Conservation (phyloP, 2,888 invertebrate species). For the Drosophila melanocephala region DNA sequence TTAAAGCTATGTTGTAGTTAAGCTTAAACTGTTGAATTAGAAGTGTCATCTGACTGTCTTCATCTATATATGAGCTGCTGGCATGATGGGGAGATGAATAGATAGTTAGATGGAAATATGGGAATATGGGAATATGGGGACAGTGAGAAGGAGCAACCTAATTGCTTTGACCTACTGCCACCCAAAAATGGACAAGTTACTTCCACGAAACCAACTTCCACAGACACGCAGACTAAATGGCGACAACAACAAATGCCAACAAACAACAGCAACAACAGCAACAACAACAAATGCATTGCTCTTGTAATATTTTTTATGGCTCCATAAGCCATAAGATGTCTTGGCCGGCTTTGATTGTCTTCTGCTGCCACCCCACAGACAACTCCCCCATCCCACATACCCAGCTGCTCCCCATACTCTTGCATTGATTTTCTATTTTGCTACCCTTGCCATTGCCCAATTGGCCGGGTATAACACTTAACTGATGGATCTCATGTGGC, state of each 20-base stretch:
- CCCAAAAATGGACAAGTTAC: slow-evolving; percentile 51
- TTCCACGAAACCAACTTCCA: slow-evolving; percentile 37
- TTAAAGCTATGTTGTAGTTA: neutral
- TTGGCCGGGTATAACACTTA: slow-evolving; percentile 5
- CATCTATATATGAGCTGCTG: neutral
- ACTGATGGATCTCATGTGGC: neutral
- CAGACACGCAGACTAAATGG: slow-evolving; percentile 28
- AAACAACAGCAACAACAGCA: slow-evolving; percentile 12
- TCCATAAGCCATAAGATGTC: slow-evolving; percentile 59
- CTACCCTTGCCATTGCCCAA: slow-evolving; percentile 22
- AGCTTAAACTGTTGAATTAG: neutral
- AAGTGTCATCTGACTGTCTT: neutral
- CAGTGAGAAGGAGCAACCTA: slow-evolving; percentile 48
- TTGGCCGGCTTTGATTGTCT: slow-evolving; percentile 34
- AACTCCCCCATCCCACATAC: neutral
- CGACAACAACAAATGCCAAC: slow-evolving; percentile 37
- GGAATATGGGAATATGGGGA: neutral
- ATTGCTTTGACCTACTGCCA: slow-evolving; percentile 71
- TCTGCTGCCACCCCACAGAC: neutral
- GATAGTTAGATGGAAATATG: neutral
- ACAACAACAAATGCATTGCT: slow-evolving; percentile 17
- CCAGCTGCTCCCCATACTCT: slow-evolving; percentile 16
- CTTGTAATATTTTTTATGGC: slow-evolving; percentile 60
- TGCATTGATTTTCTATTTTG: slow-evolving; percentile 53
- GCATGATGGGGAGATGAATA: neutral